A percentile compares a stretch with the other conserved stretches of the same genome.
phyloP scores from a whole-genome alignment of 64 coral and sea anemone species.

The Montipora capricornis region DNA sequence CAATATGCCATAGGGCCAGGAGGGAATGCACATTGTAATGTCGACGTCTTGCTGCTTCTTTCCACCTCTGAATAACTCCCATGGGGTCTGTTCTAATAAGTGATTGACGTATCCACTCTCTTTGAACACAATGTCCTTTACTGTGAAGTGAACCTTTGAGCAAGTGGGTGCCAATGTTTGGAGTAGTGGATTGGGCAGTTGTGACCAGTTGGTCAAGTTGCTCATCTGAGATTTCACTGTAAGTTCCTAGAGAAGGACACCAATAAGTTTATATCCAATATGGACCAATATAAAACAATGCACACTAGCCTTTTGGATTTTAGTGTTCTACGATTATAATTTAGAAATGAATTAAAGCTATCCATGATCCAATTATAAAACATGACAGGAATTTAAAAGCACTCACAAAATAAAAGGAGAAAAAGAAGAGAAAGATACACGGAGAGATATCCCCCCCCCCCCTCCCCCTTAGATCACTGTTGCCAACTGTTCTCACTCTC shows the following conservation, averaged over 20 bases:
- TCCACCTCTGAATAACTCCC: slow-evolving; percentile 52
- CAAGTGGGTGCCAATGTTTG: slow-evolving; percentile 57
- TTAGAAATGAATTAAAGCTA: neutral
- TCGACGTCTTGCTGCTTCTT: neutral
- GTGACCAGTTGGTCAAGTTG: slow-evolving; percentile 49
- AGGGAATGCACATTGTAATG: slow-evolving; percentile 63
- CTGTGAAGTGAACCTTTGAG: slow-evolving; percentile 48
- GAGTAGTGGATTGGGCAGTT: slow-evolving; percentile 26
- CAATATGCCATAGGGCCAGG: slow-evolving; percentile 48
- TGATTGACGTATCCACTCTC: slow-evolving; percentile 64
- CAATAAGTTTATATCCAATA: neutral
- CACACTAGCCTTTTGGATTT: neutral
- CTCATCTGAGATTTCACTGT: slow-evolving; percentile 46
- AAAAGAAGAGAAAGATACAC: neutral
- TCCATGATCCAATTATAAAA: neutral
- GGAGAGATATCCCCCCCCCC: neutral
- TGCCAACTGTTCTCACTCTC: neutral
- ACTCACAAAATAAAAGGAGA: neutral
- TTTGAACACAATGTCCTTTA: slow-evolving; percentile 68
- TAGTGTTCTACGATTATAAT: neutral
- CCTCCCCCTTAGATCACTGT: neutral
- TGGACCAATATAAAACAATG: neutral
- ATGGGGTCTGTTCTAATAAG: slow-evolving; percentile 46
- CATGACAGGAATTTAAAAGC: neutral
- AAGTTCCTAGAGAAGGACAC: slow-evolving; percentile 46